Conservation (phyloP, 2,113 vertebrate species). For the Clarias batrachus region DNA sequence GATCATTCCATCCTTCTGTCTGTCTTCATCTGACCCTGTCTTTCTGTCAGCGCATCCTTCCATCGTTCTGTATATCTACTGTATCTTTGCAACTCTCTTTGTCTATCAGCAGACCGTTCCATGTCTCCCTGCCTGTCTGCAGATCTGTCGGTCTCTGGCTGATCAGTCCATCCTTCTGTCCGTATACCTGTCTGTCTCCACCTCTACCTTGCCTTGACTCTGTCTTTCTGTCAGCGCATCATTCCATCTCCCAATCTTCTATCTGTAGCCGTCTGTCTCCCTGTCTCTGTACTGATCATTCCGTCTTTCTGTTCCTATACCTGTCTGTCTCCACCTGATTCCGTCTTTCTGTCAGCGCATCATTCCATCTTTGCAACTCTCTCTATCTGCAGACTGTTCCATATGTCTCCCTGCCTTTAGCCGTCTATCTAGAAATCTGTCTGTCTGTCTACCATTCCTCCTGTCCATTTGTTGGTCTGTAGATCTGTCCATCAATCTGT, state of each 20-base stretch:
- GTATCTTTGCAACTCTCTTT: neutral
- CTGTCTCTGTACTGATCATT: neutral
- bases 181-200: neutral
- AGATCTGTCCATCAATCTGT: neutral
- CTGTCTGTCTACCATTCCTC: neutral
- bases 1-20: neutral
- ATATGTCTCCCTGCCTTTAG: neutral
- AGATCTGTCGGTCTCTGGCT: neutral
- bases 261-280: neutral
- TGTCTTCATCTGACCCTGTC: neutral
- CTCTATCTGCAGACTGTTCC: neutral
- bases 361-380: too few relatives aligned
- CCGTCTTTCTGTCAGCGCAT: neutral
- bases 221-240: neutral
- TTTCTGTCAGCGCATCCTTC: neutral
- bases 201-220: neutral
- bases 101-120: neutral
- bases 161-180: neutral
- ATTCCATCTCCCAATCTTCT: too few relatives aligned
- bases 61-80: neutral
- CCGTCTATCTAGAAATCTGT: neutral
- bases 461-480: too few relatives aligned
- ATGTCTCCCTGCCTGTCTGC: neutral
- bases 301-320: neutral
- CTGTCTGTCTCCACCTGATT: neutral